Evolutionary conservation across 2,113 vertebrate species (phyloP).

Genomic region (Bos javanicus): DNA sequence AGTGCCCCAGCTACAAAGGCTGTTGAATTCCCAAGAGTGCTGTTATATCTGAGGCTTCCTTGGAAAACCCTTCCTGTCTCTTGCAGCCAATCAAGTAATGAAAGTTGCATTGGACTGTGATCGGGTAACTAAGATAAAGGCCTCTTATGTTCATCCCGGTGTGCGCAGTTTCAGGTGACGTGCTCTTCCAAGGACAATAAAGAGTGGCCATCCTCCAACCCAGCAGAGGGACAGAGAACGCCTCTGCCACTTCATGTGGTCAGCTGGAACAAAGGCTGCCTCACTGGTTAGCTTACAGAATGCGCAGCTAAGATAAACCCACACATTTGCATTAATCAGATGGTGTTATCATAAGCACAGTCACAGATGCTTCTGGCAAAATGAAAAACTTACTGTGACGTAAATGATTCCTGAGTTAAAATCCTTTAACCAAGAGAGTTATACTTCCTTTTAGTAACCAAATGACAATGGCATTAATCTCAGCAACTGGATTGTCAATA

Average conservation of each 20-base stretch:
- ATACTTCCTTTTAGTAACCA: not conserved
- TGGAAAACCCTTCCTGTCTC: constrained; percentile 1
- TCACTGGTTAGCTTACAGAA: not conserved
- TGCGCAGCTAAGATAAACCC: not conserved
- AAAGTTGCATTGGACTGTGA: constrained; percentile 34
- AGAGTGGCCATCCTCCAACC: not conserved
- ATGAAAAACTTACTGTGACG: not conserved
- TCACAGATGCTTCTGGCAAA: constrained; percentile 38
- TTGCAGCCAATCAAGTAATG: constrained; percentile 27
- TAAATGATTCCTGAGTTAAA: not conserved
- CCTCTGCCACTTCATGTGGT: not conserved
- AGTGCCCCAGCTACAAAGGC: not conserved
- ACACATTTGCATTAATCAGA: not conserved
- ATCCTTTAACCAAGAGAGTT: not conserved
- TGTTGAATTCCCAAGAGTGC: not conserved
- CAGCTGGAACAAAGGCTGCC: constrained; percentile 8
- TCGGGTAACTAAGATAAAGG: constrained; percentile 48
- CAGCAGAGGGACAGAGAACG: not conserved
- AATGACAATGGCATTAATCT: not conserved
- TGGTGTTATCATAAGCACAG: not conserved
- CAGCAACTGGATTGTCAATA: not conserved
- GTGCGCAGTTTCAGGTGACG: not conserved
- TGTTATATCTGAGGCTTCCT: not conserved
- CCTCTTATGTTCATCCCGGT: constrained; percentile 10
- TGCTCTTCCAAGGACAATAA: constrained; percentile 1